A percentile compares a stretch with the other conserved stretches of the same genome.
Evolutionary conservation across 2,113 vertebrate species (phyloP).

Genomic region (Phylloscopus trochilus): DNA sequence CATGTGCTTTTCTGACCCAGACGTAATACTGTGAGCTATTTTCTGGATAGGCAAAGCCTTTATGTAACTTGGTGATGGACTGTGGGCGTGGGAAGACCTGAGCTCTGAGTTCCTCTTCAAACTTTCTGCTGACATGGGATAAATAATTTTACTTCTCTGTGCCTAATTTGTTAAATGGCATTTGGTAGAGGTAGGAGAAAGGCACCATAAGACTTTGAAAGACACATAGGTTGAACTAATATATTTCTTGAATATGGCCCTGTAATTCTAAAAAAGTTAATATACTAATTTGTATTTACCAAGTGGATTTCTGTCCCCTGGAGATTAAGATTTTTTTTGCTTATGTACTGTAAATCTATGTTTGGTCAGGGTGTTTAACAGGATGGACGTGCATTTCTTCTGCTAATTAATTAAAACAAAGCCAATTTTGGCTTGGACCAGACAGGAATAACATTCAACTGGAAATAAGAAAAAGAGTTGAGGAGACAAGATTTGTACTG

Average conservation of each 20-base stretch:
- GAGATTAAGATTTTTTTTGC: neutral
- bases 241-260: neutral
- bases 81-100: neutral
- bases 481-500: neutral
- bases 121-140: neutral
- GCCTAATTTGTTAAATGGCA: neutral
- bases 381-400: neutral
- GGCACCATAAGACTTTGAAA: neutral
- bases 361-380: neutral
- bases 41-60: neutral
- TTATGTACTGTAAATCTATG: neutral
- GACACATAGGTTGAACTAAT: neutral
- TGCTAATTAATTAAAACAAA: neutral
- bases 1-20: neutral
- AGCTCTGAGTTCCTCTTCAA: neutral
- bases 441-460: neutral
- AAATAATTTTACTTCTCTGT: neutral
- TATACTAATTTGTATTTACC: neutral
- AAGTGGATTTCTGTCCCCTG: neutral
- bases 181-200: neutral
- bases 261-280: neutral
- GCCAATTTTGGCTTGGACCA: neutral
- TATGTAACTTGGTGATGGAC: neutral
- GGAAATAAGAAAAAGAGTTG: neutral
- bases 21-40: neutral